These are phyloP conservation scores for Mya arenaria DNA, from an alignment of 1,140 invertebrate species.

Conservation along the genomic window DNA sequence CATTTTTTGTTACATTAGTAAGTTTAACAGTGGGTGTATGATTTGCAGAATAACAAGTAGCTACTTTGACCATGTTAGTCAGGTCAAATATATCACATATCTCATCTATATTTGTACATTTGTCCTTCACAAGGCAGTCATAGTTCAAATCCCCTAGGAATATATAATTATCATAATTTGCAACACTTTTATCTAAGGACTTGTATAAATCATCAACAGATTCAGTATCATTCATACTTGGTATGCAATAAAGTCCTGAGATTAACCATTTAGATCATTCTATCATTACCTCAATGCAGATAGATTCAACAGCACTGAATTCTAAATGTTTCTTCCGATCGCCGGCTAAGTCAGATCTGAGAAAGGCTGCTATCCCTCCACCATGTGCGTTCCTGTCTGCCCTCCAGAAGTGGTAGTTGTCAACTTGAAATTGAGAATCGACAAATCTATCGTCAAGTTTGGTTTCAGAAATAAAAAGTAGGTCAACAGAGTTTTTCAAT, in stretches of 20 bases:
- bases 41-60: slow-evolving; percentile 20
- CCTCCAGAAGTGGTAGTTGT: slow-evolving; percentile 34
- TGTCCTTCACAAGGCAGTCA: neutral
- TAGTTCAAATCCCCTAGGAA: slow-evolving; percentile 37
- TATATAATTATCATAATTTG: slow-evolving; percentile 20
- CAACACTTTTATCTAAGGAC: slow-evolving; percentile 14
- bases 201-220: slow-evolving; percentile 13
- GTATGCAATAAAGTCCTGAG: neutral
- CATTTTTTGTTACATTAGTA: slow-evolving; percentile 13
- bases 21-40: slow-evolving; percentile 11
- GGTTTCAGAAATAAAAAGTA: slow-evolving; percentile 48
- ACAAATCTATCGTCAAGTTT: slow-evolving; percentile 44
- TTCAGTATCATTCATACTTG: neutral
- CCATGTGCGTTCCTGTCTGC: slow-evolving; percentile 38
- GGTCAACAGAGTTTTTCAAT: slow-evolving; percentile 26
- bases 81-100: slow-evolving; percentile 24
- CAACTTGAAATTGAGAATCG: slow-evolving; percentile 38
- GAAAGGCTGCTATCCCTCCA: slow-evolving; percentile 10
- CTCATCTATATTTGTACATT: slow-evolving; percentile 10
- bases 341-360: slow-evolving; percentile 27
- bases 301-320: slow-evolving; percentile 10
- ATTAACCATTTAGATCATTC: slow-evolving; percentile 28
- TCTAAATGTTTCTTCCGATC: slow-evolving; percentile 31
- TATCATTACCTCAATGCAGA: slow-evolving; percentile 37
- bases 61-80: neutral